These are phyloP conservation scores for Diadema setosum DNA, from an alignment of 35 echinoderm and acorn worm genomes.

Conservation along the genomic window DNA sequence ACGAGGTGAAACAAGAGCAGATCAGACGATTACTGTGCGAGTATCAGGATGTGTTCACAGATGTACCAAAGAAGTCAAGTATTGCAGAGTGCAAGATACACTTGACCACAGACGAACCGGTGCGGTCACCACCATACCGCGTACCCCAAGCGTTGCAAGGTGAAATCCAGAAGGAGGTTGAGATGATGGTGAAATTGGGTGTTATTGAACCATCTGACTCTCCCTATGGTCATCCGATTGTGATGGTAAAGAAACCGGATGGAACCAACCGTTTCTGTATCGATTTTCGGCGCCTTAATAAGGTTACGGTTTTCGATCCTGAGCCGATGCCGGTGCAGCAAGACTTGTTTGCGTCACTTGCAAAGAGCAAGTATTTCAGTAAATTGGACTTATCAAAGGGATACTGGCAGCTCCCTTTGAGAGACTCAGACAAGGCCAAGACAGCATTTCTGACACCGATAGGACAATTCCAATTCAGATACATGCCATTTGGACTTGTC, in stretches of 20 bases:
- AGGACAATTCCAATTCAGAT: constrained; percentile 41
- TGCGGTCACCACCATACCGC: constrained; percentile 19
- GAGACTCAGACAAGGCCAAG: neutral
- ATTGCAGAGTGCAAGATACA: neutral
- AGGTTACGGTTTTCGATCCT: constrained; percentile 15
- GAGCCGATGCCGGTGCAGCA: constrained; percentile 3
- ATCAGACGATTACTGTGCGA: too few relatives aligned
- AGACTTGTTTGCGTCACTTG: neutral
- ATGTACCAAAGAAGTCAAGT: neutral
- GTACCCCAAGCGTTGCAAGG: constrained; percentile 26
- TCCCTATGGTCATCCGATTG: constrained; percentile 12
- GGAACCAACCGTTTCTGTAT: constrained; percentile 4
- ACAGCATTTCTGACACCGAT: constrained; percentile 45
- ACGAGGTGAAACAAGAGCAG: too few relatives aligned
- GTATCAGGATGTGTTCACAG: neutral
- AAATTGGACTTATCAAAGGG: constrained; percentile 62
- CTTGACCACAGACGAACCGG: neutral
- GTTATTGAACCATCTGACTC: constrained; percentile 20
- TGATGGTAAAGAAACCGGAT: constrained; percentile 8
- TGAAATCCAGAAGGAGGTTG: constrained; percentile 5
- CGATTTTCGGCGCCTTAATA: too few relatives aligned
- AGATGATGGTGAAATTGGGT: constrained; percentile 25
- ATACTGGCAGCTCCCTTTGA: constrained; percentile 57
- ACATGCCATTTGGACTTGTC: constrained; percentile 35
- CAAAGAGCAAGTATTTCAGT: constrained; percentile 5